Base-by-base conservation (phyloP, 2,113 vertebrate species). In the Microcebus tavaratra region DNA sequence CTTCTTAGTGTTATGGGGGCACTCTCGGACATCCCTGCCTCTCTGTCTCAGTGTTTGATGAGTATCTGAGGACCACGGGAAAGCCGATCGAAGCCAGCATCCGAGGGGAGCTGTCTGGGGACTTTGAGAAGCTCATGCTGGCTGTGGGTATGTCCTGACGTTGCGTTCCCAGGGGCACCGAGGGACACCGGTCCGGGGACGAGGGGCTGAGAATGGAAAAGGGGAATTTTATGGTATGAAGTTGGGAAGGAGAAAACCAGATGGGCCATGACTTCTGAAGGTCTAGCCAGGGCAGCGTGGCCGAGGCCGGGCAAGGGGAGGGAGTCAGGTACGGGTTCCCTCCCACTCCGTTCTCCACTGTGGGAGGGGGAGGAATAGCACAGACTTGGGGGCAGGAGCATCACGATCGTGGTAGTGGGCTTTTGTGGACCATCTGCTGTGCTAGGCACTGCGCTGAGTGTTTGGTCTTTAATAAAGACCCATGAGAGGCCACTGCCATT, bases 71-170 rank as follows among this genome's bases (percentile, higher is more conserved):
- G 98, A 99, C 99, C 92, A 98, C 99, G 0, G 99, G 99, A 97
- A 99, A 98, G 95, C 98, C 99, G 0, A 99, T 99, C 0, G 99
- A 99, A 97, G 99, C 99, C 96, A 99, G 99, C 98, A 99, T 99
- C 96, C 99, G 99, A 68, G 99, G 84, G 5, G 99, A 99, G 97
- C 99, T 99, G 83, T 99, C 99, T 0, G 99, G 99, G 36, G 99
- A 99, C 98, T 99, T 99, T 50, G 99, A 99, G 98, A 99, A 99
- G 98, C 98, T 99, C 88, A 99, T 99, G 99, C 96, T 99, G 98
- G 99, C 99, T 0, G 99, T 99, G 70, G 99, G 99, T 99, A 98
- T 57, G 99, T 95, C 17, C 59, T 42, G 27, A 0, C 0, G 15
- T 50, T 29, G 8, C 48, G 6, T 63, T 72, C 50, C 65, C 2